phyloP scores from a whole-genome alignment of 2,888 invertebrate genomes.

The Microctonus hyperodae region DNA sequence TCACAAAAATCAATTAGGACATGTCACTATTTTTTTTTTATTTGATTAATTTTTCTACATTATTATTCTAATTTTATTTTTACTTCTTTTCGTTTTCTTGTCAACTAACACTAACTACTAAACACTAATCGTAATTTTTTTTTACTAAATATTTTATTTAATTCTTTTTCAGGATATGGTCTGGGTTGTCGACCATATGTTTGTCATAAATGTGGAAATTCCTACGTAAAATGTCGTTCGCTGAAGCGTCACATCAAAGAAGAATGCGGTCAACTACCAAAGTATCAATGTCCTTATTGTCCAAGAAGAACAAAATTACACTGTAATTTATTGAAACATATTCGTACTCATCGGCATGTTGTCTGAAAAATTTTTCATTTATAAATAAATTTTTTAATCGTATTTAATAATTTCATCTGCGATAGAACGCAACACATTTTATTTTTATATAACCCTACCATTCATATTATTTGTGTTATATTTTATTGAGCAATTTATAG shows the following conservation, averaged over 20 bases:
- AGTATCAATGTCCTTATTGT: slow-evolving; percentile 58
- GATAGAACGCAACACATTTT: background rate
- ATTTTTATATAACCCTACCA: background rate
- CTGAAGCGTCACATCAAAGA: slow-evolving; percentile 54
- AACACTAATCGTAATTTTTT: slow-evolving; percentile 14
- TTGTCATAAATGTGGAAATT: slow-evolving; percentile 53
- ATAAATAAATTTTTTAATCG: slow-evolving; percentile 3
- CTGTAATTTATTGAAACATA: slow-evolving; percentile 59
- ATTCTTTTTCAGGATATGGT: slow-evolving; percentile 51
- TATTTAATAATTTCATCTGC: background rate
- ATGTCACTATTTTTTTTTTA: background rate
- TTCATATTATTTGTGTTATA: background rate
- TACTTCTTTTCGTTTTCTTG: background rate
- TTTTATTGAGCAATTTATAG: background rate
- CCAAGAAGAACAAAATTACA: slow-evolving; percentile 57
- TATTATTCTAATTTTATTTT: slow-evolving; percentile 17
- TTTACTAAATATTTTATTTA: slow-evolving; percentile 41
- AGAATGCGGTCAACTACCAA: slow-evolving; percentile 57
- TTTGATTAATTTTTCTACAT: background rate
- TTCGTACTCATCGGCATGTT: slow-evolving; percentile 30
- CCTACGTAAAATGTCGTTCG: slow-evolving; percentile 54
- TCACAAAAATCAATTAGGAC: background rate
- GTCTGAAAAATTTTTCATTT: background rate
- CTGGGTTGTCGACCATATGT: slow-evolving; percentile 39
- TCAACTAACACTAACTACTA: slow-evolving; percentile 4